Percentiles rank a stretch among this genome's conserved stretches.
phyloP scores from a whole-genome alignment of 2,888 invertebrate genomes.

The Megaustenia siamemsis region DNA sequence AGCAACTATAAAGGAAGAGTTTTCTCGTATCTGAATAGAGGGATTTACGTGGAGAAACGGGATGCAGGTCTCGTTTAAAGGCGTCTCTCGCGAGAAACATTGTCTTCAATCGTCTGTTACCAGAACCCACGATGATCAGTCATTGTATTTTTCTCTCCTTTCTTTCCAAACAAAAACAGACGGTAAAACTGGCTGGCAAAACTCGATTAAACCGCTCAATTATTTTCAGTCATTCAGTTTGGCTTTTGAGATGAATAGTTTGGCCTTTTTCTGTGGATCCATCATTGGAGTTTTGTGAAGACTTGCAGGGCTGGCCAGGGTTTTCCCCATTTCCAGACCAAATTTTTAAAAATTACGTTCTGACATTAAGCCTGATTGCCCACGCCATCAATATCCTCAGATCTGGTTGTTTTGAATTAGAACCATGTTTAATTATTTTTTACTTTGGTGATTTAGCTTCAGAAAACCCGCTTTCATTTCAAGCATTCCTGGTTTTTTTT shows the following conservation, averaged over 20 bases:
- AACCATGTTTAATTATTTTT: too few species aligned
- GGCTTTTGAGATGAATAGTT: not conserved
- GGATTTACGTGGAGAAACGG: too few species aligned
- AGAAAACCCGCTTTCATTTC: too few species aligned
- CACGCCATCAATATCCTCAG: not conserved
- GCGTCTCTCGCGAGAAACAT: not conserved
- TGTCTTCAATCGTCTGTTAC: not conserved
- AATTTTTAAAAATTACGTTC: not conserved
- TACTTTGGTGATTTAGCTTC: too few species aligned
- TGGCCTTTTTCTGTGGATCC: not conserved
- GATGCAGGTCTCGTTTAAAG: too few species aligned
- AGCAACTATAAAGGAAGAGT: too few species aligned
- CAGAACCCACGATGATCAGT: not conserved
- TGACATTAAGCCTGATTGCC: not conserved
- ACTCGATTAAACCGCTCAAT: constrained; percentile 30
- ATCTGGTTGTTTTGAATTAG: not conserved
- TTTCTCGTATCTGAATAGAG: too few species aligned
- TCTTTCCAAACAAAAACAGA: too few species aligned
- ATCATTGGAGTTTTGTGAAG: constrained; percentile 3
- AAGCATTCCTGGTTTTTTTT: too few species aligned
- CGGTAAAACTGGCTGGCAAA: not conserved
- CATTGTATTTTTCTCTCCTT: not conserved
- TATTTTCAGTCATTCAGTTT: constrained; percentile 26
- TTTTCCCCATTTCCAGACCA: not conserved
- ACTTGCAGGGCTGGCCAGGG: not conserved